Evolutionary conservation across 2,797 vertebrate genomes (phyloP).

Genomic region (Argentina silus): DNA sequence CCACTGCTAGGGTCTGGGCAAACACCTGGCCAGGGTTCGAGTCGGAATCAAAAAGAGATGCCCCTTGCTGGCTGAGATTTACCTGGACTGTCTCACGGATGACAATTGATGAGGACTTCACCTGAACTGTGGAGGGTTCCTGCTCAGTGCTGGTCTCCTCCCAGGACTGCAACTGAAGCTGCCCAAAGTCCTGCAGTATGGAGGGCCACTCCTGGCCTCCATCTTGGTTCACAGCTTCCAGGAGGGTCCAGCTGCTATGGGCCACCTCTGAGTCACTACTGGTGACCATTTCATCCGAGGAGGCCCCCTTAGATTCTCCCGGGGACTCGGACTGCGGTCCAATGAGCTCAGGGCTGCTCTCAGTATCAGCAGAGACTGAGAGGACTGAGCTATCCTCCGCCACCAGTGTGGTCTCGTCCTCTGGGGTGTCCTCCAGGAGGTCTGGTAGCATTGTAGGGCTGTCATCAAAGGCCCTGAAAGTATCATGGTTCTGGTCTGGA

Average conservation of each 20-base stretch:
- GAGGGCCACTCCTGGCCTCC: constrained; percentile 78
- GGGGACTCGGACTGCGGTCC: constrained; percentile 75
- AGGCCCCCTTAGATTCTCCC: constrained; percentile 77
- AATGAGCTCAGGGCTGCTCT: constrained; percentile 76
- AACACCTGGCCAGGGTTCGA: constrained; percentile 63
- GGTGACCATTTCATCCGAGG: constrained; percentile 82
- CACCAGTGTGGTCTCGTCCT: constrained; percentile 77
- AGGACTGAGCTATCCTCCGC: constrained; percentile 72
- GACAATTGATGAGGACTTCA: constrained; percentile 69
- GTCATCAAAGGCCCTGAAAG: constrained; percentile 15
- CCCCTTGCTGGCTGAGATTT: constrained; percentile 61
- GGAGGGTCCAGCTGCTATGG: constrained; percentile 83
- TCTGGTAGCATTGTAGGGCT: constrained; percentile 42
- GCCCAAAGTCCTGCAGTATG: constrained; percentile 68
- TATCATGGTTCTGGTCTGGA: constrained; percentile 35
- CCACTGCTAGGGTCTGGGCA: constrained; percentile 76
- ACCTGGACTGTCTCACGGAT: constrained; percentile 75
- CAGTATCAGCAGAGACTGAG: constrained; percentile 66
- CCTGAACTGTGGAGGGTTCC: constrained; percentile 68
- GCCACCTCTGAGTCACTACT: constrained; percentile 84
- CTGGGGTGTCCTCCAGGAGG: constrained; percentile 59
- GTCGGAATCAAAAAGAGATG: constrained; percentile 27
- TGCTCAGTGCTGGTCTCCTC: constrained; percentile 74
- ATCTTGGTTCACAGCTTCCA: constrained; percentile 81
- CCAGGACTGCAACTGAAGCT: constrained; percentile 76